phyloP scores from a whole-genome alignment of 2,888 invertebrate genomes.

The Folsomia candida region DNA sequence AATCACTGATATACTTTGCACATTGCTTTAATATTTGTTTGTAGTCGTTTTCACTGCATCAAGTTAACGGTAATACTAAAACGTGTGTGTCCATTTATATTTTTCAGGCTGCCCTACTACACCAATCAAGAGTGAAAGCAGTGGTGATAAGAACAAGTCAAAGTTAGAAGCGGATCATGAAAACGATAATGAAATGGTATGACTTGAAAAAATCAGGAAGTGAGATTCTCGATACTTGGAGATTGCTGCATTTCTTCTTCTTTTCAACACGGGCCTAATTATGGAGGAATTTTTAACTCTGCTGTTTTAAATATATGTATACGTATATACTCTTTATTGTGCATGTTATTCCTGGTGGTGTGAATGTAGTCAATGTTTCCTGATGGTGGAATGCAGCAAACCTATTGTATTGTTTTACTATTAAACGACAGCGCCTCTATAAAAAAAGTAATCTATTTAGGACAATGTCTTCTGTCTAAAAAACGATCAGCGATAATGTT shows the following conservation, averaged over 20 bases:
- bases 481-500: too few species aligned
- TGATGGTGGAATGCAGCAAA: too few species aligned
- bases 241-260: not conserved
- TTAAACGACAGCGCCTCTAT: too few species aligned
- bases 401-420: too few species aligned
- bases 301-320: not conserved
- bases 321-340: too few species aligned
- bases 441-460: too few species aligned
- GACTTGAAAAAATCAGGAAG: conserved; percentile 11
- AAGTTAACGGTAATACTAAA: too few species aligned
- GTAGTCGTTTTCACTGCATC: not conserved
- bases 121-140: conserved; percentile 25
- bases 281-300: not conserved
- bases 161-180: conserved; percentile 24
- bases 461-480: too few species aligned
- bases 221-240: not conserved
- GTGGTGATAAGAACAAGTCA: conserved; percentile 12
- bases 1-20: not conserved
- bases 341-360: too few species aligned
- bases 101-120: conserved; percentile 36
- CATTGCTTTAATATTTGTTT: not conserved
- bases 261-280: not conserved
- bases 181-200: conserved; percentile 46
- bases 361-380: too few species aligned
- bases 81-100: too few species aligned